A percentile compares a stretch with the other conserved stretches of the same genome.
phyloP scores from a whole-genome alignment of 23 tunicate species.

The Diplosoma virens region DNA sequence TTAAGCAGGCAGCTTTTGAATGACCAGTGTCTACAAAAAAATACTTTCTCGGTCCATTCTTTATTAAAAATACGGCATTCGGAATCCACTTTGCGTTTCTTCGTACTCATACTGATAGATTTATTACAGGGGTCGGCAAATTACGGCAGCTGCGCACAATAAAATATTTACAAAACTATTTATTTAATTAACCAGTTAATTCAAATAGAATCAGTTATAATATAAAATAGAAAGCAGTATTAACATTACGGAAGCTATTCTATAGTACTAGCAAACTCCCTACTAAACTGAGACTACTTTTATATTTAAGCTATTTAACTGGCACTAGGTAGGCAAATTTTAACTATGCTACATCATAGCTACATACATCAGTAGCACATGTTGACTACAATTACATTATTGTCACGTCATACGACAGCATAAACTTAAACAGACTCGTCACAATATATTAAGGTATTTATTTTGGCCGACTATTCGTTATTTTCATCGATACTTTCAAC shows the following conservation, averaged over 20 bases:
- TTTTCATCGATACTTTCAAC: slow-evolving; percentile 26
- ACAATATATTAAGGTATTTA: slow-evolving; percentile 18
- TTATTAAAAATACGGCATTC: slow-evolving; percentile 36
- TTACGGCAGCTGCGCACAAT: slow-evolving; percentile 15
- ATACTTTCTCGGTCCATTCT: slow-evolving; percentile 30
- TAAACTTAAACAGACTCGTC: slow-evolving; percentile 21
- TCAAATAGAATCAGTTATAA: neutral
- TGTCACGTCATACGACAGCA: slow-evolving; percentile 24
- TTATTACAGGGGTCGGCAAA: slow-evolving; percentile 6
- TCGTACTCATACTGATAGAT: slow-evolving; percentile 25
- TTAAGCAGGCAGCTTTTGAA: slow-evolving; percentile 27
- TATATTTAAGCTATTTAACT: neutral
- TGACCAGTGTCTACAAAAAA: slow-evolving; percentile 25
- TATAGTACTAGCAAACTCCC: slow-evolving; percentile 8
- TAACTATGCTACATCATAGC: slow-evolving; percentile 18
- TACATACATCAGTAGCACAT: slow-evolving; percentile 22
- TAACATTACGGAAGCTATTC: slow-evolving; percentile 5
- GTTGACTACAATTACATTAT: slow-evolving; percentile 14
- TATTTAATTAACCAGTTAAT: neutral
- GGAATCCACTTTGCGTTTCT: slow-evolving; percentile 31
- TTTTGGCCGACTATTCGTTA: no score
- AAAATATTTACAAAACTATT: slow-evolving; percentile 12
- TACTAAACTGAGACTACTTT: slow-evolving; percentile 6
- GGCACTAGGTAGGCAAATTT: slow-evolving; percentile 9
- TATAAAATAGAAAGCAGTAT: slow-evolving; percentile 3